Conservation (phyloP, 2,113 vertebrate genomes). For the Microcebus murinus region DNA sequence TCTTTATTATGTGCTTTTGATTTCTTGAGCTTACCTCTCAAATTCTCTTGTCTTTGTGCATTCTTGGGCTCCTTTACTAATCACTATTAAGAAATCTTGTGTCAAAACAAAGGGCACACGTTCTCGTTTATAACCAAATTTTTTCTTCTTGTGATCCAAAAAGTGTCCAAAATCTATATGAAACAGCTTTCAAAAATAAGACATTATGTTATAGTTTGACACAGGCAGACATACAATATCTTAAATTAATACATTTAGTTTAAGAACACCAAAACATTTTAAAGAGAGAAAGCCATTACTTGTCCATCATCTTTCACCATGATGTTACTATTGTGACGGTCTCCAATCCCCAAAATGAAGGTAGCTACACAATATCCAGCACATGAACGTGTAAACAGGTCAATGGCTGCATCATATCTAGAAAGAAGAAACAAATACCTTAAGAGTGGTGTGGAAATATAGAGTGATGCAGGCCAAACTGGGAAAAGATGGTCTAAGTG, state of each 20-base stretch:
- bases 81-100: conserved; percentile 98
- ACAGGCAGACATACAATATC: background rate
- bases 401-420: conserved; percentile 98
- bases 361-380: conserved; percentile 99
- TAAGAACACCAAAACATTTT: background rate
- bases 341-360: conserved; percentile 98
- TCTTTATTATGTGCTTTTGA: background rate
- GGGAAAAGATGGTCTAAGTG: background rate
- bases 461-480: background rate
- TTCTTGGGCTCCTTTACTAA: conserved; percentile 98
- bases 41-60: conserved; percentile 99
- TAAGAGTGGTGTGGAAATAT: background rate
- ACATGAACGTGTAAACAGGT: conserved; percentile 97
- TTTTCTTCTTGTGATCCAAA: conserved; percentile 99
- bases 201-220: conserved; percentile 59
- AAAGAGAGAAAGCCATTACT: conserved; percentile 83
- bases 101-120: conserved; percentile 98
- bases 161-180: conserved; percentile 99
- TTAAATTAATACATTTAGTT: background rate
- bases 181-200: conserved; percentile 91
- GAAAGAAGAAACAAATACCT: conserved; percentile 39
- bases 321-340: conserved; percentile 99
- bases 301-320: conserved; percentile 99
- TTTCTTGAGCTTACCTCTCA: conserved; percentile 90
- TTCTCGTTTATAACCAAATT: conserved; percentile 99